phyloP scores from a whole-genome alignment of 92 coral and sea anemone genomes.

The Palythoa caribaeorum region DNA sequence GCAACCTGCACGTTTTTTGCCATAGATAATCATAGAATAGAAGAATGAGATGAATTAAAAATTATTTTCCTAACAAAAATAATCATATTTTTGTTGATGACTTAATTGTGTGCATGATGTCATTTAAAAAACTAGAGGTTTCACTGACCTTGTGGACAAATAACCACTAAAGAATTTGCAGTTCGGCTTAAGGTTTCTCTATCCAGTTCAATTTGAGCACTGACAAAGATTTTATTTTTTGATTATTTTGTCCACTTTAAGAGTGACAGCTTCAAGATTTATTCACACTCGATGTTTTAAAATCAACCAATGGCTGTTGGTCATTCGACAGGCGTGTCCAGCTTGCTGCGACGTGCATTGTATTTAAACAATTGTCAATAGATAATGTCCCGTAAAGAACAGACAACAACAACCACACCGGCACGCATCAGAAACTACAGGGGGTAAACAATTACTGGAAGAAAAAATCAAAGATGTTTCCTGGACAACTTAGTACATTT shows the following conservation, averaged over 20 bases:
- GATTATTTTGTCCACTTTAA: not conserved
- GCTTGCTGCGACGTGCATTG: not conserved
- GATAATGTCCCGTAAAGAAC: not conserved
- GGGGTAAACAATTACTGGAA: not conserved
- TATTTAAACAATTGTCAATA: not conserved
- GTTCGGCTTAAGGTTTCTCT: not conserved
- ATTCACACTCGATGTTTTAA: not conserved
- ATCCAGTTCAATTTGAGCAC: not conserved
- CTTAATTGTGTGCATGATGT: no score
- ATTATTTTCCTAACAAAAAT: no score
- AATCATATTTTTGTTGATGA: no score
- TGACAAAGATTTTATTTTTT: not conserved
- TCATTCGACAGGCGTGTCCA: conserved; percentile 2
- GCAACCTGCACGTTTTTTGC: no score
- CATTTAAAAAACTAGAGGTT: no score
- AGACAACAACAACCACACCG: not conserved
- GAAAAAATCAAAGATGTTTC: not conserved
- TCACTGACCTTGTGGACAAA: no score
- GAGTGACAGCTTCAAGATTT: not conserved
- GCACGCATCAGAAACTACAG: not conserved
- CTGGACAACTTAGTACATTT: not conserved
- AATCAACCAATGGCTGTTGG: not conserved
- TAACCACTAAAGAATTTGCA: not conserved
- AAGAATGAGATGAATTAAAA: no score
- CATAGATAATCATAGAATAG: no score